phyloP scores from a whole-genome alignment of 2,888 invertebrate species.

The Heterodera filipjevi region DNA sequence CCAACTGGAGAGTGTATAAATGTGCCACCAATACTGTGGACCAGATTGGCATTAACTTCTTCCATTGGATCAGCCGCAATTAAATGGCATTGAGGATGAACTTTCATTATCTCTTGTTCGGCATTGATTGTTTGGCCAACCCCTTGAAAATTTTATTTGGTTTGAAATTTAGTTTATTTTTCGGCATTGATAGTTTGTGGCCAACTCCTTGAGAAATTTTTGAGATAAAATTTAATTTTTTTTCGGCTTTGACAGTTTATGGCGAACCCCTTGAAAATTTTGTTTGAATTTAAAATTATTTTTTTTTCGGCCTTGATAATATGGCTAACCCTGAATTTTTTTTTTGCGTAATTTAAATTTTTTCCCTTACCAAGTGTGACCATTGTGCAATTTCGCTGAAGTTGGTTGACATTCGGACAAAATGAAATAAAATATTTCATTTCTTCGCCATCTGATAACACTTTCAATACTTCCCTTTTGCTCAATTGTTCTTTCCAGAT shows the following conservation, averaged over 20 bases:
- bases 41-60: slow-evolving; percentile 23
- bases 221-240: no score
- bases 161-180: no score
- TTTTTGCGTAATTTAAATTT: no score
- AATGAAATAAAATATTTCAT: slow-evolving; percentile 21
- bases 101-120: not conserved
- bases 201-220: no score
- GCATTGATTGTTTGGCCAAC: slow-evolving; percentile 19
- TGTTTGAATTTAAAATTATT: no score
- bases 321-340: no score
- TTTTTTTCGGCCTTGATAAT: no score
- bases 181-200: no score
- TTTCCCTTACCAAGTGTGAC: slow-evolving; percentile 6
- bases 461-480: slow-evolving; percentile 3
- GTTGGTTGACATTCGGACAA: not conserved
- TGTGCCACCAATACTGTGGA: slow-evolving; percentile 8
- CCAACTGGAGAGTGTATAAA: slow-evolving; percentile 18
- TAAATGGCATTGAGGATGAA: slow-evolving; percentile 20
- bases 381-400: not conserved
- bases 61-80: slow-evolving; percentile 10
- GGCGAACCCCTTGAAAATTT: no score
- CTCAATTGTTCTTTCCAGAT: slow-evolving; percentile 19
- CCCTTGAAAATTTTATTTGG: not conserved
- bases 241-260: no score
- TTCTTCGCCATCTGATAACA: slow-evolving; percentile 14